Evolutionary conservation across 2,113 vertebrate species (phyloP).

Genomic region (Dasyornis broadbenti): DNA sequence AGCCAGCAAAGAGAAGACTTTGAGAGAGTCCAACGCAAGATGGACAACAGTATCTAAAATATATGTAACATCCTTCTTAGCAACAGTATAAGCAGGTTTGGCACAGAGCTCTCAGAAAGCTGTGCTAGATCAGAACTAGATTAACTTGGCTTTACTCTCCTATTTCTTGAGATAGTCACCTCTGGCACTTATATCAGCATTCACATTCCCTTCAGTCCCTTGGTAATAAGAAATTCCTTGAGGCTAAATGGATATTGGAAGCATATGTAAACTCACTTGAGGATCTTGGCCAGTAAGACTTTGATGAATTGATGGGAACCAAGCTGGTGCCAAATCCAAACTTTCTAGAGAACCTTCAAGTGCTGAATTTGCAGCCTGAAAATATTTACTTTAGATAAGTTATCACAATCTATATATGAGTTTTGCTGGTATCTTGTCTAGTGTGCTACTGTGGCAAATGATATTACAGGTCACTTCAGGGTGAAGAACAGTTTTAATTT

Average conservation of each 20-base stretch:
- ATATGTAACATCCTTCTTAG: background rate
- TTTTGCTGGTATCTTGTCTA: background rate
- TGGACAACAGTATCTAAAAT: background rate
- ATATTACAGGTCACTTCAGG: background rate
- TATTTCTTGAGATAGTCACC: slow-evolving; percentile 16
- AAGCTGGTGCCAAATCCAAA: background rate
- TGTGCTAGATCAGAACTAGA: slow-evolving; percentile 21
- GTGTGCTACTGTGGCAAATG: background rate
- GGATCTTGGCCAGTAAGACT: background rate
- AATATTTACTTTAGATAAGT: background rate
- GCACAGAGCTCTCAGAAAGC: background rate
- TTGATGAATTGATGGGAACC: background rate
- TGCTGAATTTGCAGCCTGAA: background rate
- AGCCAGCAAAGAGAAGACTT: background rate
- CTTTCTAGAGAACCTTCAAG: background rate
- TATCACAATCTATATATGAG: background rate
- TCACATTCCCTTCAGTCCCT: background rate
- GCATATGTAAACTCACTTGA: background rate
- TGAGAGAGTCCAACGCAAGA: background rate
- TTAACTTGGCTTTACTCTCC: slow-evolving; percentile 10
- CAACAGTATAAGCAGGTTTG: background rate
- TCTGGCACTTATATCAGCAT: background rate
- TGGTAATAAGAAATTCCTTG: slow-evolving; percentile 25
- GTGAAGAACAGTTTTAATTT: background rate
- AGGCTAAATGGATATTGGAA: slow-evolving; percentile 34